Evolutionary conservation across 92 coral and sea anemone species (phyloP).

Genomic region (Bergia sp.): DNA sequence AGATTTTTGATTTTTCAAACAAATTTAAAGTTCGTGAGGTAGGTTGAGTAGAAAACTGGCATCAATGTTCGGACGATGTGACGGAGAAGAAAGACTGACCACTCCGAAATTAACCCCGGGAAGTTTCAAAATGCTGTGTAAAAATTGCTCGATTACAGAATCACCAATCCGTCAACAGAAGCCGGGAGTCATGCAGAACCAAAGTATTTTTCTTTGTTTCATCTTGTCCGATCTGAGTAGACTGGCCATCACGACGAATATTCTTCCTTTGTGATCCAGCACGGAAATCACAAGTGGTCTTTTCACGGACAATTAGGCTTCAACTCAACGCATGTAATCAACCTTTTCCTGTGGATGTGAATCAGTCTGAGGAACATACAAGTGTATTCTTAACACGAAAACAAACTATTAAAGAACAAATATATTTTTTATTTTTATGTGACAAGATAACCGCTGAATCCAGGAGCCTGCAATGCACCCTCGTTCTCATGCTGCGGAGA

Average conservation of each 20-base stretch:
- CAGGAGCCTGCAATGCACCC: slow-evolving; percentile 63
- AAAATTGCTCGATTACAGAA: slow-evolving; percentile 5
- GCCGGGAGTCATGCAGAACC: slow-evolving; percentile 26
- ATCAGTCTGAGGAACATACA: not conserved
- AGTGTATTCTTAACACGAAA: slow-evolving; percentile 3
- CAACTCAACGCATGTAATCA: not conserved
- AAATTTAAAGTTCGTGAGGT: not conserved
- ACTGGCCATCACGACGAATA: not conserved
- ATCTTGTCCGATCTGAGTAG: not conserved
- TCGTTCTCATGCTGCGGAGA: slow-evolving; percentile 44
- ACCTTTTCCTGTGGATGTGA: not conserved
- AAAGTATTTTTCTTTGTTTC: slow-evolving; percentile 18
- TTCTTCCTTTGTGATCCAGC: slow-evolving; percentile 1
- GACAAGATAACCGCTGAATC: slow-evolving; percentile 57
- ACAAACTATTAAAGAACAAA: not conserved
- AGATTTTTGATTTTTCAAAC: not conserved
- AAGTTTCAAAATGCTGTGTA: slow-evolving; percentile 7
- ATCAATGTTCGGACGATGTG: not conserved
- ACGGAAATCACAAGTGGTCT: not conserved
- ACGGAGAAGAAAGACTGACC: not conserved
- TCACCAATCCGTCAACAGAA: slow-evolving; percentile 14
- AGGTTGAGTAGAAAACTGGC: not conserved
- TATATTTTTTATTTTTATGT: slow-evolving; percentile 47
- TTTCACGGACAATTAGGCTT: slow-evolving; percentile 2
- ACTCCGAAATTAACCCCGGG: not conserved